Evolutionary conservation across 2,888 invertebrate species (phyloP), one percentile per base, ranked within the genome.

Genomic region (Cyclophora albipunctata): DNA sequence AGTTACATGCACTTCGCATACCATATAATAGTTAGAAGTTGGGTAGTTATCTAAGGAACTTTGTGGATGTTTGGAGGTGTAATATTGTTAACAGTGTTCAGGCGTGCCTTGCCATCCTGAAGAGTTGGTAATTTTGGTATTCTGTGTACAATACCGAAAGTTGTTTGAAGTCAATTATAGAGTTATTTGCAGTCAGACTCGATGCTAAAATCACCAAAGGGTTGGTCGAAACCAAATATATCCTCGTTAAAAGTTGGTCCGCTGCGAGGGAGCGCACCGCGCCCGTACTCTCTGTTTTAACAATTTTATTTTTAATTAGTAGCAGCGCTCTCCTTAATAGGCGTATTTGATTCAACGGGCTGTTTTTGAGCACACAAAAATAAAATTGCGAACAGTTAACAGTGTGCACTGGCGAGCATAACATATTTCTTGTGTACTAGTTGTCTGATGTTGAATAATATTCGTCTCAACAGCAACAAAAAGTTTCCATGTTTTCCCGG

Each of bases 221-320:
- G 86, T 85, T 79, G 81, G 81, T 80, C 75, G 80, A 83, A 86
- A 83, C 81, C 85, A 83, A 86, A 87, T 85, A 87, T 81, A 87
- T 87, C 83, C 87, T 87, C 88, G 86, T 88, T 88, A 88, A 88
- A 87, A 88, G 85, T 87, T 88, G 77, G 83, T 71, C 84, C 72
- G 76, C 75, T 37, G 74, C 67, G 71, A 65, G 70, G 61, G 69
- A 65, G 73, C 71, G 69, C 69, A 63, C 71, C 66, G 67, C 69
- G 69, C 63, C 71, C 66, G 67, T 62, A 64, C 70, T 59, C 73
- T 75, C 73, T 78, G 83, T 84, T 86, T 87, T 82, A 84, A 83
- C 84, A 84, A 84, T 86, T 88, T 88, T 84, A 80, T 87, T 87
- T 37, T 86, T 86, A 87, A 87, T 87, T 86, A 87, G 86, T 79